Evolutionary conservation across 2,888 invertebrate genomes (phyloP).

Genomic region (Cenopis cana): DNA sequence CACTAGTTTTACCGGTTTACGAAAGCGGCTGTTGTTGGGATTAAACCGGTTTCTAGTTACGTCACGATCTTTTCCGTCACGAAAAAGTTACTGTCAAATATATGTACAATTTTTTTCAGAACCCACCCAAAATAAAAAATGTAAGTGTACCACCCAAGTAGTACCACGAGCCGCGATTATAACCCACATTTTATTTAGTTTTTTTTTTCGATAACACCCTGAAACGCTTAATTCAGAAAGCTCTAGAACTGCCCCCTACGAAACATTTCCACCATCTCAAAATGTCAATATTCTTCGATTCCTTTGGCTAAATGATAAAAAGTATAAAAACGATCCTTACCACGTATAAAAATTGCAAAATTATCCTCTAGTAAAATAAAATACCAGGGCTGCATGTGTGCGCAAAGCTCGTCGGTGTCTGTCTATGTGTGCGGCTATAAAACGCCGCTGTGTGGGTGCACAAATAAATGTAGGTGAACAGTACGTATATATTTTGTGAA

Average conservation of each 20-base stretch:
- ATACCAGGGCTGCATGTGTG: conserved; percentile 53
- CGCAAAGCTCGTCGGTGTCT: conserved; percentile 54
- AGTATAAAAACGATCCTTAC: conserved; percentile 19
- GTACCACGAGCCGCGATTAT: too few species aligned
- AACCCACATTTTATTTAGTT: too few species aligned
- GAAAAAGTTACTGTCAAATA: too few species aligned
- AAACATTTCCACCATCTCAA: not conserved
- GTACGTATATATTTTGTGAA: conserved; percentile 73
- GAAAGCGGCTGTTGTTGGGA: too few species aligned
- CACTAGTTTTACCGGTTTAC: too few species aligned
- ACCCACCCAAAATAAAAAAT: too few species aligned
- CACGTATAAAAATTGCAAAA: conserved; percentile 63
- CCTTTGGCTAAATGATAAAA: too few species aligned
- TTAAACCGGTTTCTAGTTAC: too few species aligned
- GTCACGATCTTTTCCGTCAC: too few species aligned
- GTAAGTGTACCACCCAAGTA: too few species aligned
- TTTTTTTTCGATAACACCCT: not conserved
- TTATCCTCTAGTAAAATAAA: conserved; percentile 68
- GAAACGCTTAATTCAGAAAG: not conserved
- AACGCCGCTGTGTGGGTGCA: conserved; percentile 74
- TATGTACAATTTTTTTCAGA: too few species aligned
- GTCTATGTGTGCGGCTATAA: conserved; percentile 71
- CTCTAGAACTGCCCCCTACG: not conserved
- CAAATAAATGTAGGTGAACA: conserved; percentile 83
- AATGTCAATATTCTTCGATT: not conserved